Evolutionary conservation across 2,113 vertebrate genomes (phyloP).

Genomic region (Mohoua ochrocephala): DNA sequence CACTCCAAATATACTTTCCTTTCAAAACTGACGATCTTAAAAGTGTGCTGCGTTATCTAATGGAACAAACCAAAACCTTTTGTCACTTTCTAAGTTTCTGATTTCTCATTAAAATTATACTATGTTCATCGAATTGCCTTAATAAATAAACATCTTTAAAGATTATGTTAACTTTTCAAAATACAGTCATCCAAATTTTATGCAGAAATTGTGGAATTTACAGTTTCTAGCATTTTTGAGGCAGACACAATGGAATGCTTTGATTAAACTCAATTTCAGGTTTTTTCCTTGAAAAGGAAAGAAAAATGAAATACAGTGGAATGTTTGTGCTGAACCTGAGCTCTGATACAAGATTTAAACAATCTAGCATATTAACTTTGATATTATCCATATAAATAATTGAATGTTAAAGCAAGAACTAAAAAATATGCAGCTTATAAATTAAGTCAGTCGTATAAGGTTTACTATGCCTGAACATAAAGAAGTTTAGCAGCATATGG

Average conservation of each 20-base stretch:
- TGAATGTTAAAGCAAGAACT: neutral
- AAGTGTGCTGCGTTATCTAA: neutral
- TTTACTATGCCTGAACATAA: slow-evolving; percentile 9
- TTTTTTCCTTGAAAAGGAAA: neutral
- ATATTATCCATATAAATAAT: neutral
- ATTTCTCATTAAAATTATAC: neutral
- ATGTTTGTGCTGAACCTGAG: neutral
- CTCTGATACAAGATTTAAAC: neutral
- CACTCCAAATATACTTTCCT: neutral
- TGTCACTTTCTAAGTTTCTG: neutral
- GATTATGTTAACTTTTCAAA: neutral
- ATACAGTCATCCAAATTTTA: neutral
- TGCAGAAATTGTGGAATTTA: neutral
- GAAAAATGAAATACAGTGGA: neutral
- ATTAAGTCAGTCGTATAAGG: slow-evolving; percentile 10
- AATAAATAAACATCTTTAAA: neutral
- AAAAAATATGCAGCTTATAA: slow-evolving; percentile 30
- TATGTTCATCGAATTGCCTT: neutral
- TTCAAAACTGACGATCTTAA: neutral
- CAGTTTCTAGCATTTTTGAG: neutral
- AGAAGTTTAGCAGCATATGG: slow-evolving; percentile 44
- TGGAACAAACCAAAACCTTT: neutral
- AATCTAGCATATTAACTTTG: neutral
- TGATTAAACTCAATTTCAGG: neutral
- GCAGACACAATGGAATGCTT: neutral